Conservation (phyloP, 2,888 invertebrate species). For the Himalopsyche japonica region DNA sequence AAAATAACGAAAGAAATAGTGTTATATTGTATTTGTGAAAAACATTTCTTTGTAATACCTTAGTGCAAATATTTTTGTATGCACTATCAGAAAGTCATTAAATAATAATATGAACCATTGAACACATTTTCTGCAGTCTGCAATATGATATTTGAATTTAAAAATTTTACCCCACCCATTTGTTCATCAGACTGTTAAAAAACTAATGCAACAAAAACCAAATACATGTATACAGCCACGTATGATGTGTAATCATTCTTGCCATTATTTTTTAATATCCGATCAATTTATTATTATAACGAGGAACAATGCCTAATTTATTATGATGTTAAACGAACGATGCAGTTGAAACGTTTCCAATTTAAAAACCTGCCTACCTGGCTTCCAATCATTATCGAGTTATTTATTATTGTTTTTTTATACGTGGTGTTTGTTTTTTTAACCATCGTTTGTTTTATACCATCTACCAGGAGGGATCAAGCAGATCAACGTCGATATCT, state of each 20-base stretch:
- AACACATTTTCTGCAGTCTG: neutral
- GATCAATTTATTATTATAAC: slow-evolving; percentile 33
- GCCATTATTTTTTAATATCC: slow-evolving; percentile 20
- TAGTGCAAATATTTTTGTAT: too few species aligned
- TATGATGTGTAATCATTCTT: neutral
- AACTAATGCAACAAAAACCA: neutral
- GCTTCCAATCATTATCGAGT: slow-evolving; percentile 13
- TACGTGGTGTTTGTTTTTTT: neutral
- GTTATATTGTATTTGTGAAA: too few species aligned
- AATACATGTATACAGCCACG: neutral
- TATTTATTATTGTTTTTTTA: neutral
- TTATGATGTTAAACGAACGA: slow-evolving; percentile 34
- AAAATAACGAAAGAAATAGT: too few species aligned
- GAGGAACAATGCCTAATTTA: slow-evolving; percentile 33
- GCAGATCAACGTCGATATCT: neutral
- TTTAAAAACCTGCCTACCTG: slow-evolving; percentile 28
- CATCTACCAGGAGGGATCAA: neutral
- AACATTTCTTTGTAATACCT: too few species aligned
- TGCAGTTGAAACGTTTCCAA: slow-evolving; percentile 27
- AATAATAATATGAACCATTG: neutral
- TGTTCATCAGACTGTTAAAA: neutral
- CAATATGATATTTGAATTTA: neutral
- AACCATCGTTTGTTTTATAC: slow-evolving; percentile 4
- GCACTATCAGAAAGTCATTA: neutral
- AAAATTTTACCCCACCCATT: neutral